Evolutionary conservation across 1,140 invertebrate species (phyloP), one percentile per base, ranked within the genome.

Genomic region (Leptestheria dahalacensis): DNA sequence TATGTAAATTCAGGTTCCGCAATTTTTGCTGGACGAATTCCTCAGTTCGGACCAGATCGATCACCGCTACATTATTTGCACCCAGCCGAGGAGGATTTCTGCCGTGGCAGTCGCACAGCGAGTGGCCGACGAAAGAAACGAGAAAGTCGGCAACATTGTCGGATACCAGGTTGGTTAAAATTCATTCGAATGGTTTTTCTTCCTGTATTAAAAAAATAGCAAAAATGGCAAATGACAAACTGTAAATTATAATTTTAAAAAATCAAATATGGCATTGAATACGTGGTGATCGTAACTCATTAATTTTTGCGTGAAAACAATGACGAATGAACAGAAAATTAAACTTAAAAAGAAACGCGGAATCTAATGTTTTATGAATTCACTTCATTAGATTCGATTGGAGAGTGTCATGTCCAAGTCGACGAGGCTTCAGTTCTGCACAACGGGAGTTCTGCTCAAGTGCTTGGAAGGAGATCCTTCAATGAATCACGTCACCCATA

Each of bases 91-190:
- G 56, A 77, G 91, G 63, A 84, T 98, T 66, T 91, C 92, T 24
- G 91, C 93, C 18, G 85, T 95, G 62, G 87, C 88, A 51, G 85
- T 97, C 1, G 88, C 93, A 1, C 86, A 93, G 66, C 77, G 91
- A 64, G 90, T 97, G 0, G 84, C 89, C 1, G 74, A 83, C n/a
- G 92, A 97, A 73, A 76, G 89, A 62, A 68, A 82, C 33, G 90
- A 91, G 77, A 78, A 79, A 69, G 74, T 92, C 61, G 92, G 92
- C 1, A 78, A 82, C 53, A 82, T 84, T 60, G 83, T 96, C 66
- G 92, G 91, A 6, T 95, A 92, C 74, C 88, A 93, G 67, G 80
- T n/a, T n/a, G n/a, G n/a, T n/a, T n/a, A n/a, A n/a, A n/a, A n/a
- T n/a, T n/a, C n/a, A n/a, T n/a, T n/a, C n/a, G n/a, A n/a, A n/a